Conservation (phyloP, 1,140 invertebrate genomes). For the Cotesia typhae region DNA sequence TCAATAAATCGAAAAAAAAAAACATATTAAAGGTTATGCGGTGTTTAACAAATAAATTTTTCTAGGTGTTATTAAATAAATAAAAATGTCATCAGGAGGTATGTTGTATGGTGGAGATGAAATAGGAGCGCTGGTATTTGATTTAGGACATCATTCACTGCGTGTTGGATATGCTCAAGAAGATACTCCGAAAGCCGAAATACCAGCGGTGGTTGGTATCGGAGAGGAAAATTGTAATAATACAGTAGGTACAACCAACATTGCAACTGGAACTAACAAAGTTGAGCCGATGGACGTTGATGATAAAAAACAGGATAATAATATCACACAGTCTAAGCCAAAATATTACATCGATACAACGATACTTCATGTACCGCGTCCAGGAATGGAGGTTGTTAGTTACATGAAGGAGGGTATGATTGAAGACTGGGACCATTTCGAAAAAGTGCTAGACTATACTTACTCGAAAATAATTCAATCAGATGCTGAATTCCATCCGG, state of each 20-base stretch:
- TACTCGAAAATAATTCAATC: constrained; percentile 82
- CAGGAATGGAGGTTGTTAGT: constrained; percentile 75
- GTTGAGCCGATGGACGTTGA: constrained; percentile 72
- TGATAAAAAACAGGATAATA: constrained; percentile 67
- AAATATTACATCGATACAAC: constrained; percentile 83
- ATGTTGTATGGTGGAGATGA: constrained; percentile 94
- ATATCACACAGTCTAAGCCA: constrained; percentile 64
- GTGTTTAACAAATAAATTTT: not conserved
- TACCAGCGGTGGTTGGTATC: constrained; percentile 80
- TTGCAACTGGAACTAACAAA: constrained; percentile 46
- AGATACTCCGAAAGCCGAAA: constrained; percentile 87
- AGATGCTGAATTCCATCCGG: constrained; percentile 82
- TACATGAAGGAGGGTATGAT: constrained; percentile 91
- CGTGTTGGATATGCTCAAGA: constrained; percentile 89
- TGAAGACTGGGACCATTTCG: constrained; percentile 93
- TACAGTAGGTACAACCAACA: constrained; percentile 44
- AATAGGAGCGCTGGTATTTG: constrained; percentile 97
- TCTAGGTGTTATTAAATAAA: not conserved
- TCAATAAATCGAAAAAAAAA: no score
- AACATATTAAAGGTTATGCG: not conserved
- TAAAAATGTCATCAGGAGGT: constrained; percentile 58
- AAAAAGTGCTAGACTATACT: constrained; percentile 83
- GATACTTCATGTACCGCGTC: constrained; percentile 83
- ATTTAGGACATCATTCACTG: constrained; percentile 91
- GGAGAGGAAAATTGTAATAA: constrained; percentile 68